These are phyloP conservation scores for Catharus bicknelli DNA, from an alignment of 2,113 vertebrate species.

Conservation along the genomic window DNA sequence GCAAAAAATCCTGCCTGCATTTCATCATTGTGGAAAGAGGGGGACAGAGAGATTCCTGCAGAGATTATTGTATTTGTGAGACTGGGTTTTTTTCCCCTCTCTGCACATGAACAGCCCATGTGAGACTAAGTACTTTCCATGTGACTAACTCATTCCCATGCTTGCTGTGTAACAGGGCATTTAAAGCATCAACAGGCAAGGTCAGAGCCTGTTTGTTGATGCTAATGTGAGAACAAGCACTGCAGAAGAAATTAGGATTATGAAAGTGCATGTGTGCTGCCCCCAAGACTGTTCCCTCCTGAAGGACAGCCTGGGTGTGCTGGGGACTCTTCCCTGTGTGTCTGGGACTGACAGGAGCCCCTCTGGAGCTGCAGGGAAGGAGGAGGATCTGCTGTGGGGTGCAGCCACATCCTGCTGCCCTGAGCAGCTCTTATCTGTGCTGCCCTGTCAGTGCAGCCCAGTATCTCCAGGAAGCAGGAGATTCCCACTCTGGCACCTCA, in stretches of 20 bases:
- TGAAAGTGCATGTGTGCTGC: not conserved
- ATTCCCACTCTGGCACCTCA: not conserved
- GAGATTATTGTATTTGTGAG: conserved; percentile 71
- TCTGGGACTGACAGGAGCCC: not conserved
- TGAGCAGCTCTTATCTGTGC: not conserved
- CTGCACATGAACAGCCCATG: conserved; percentile 72
- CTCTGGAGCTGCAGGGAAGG: not conserved
- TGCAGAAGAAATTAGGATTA: conserved; percentile 43
- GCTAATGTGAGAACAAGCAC: conserved; percentile 18
- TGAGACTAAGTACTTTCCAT: conserved; percentile 75
- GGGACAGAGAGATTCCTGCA: conserved; percentile 63
- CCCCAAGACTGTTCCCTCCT: not conserved
- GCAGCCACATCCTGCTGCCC: not conserved
- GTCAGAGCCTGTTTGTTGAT: conserved; percentile 44
- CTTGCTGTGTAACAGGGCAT: conserved; percentile 59
- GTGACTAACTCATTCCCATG: conserved; percentile 74
- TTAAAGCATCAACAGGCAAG: conserved; percentile 49
- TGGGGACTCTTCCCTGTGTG: not conserved
- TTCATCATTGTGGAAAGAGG: conserved; percentile 32
- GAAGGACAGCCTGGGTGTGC: not conserved
- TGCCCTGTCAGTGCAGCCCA: not conserved
- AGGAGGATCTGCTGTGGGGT: not conserved
- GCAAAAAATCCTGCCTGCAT: conserved; percentile 36
- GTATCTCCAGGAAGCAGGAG: conserved; percentile 1
- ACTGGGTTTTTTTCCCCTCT: conserved; percentile 34